Base-by-base conservation (phyloP, 2,797 vertebrate genomes). In the Etheostoma nigrum region DNA sequence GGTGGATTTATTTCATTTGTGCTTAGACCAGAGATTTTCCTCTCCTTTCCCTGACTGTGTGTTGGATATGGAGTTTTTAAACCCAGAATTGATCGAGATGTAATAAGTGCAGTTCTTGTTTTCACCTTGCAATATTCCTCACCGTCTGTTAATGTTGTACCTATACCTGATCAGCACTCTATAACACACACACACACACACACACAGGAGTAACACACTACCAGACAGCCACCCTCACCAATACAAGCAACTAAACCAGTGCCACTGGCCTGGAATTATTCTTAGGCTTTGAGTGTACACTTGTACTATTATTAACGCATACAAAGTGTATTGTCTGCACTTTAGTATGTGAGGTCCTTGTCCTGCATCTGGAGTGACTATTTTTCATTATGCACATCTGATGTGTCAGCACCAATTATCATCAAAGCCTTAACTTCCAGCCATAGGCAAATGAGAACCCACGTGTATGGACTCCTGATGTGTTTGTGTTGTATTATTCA, bases 271-370 rank as follows among this genome's bases (percentile, higher is more conserved):
- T 67, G 33, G 15, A 68, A 76, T 63, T 0, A 45, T 55, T 83
- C 82, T 88, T 86, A 83, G 82, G 84, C 45, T 11, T 40, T 40
- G 36, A 40, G 36, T 11, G 36, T 59, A 79, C 47, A 75, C 36
- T 67, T 64, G 33, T 64, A 47, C 25, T 66, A 4, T 74, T 58
- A 65, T 57, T 36, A 45, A 16, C 21, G 55, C 27, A 69, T 25
- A 45, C 68, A 18, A 52, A 47, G 15, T 60, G 21, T 51, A 27
- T 47, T 54, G 19, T 61, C 25, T 72, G 36, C 12, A 25, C 9
- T 63, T 10, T 40, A 61, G 36, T 44, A 18, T 53, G 12, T 25
- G 53, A 76, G 67, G 45, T 71, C 71, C 30, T 52, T 68, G 14
- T 58, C 21, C 36, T 69, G 82, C 66, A 75, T 36, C 74, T 51